These are phyloP conservation scores for Dufourea novaeangliae DNA, from an alignment of 1,140 invertebrate species.

Conservation along the genomic window DNA sequence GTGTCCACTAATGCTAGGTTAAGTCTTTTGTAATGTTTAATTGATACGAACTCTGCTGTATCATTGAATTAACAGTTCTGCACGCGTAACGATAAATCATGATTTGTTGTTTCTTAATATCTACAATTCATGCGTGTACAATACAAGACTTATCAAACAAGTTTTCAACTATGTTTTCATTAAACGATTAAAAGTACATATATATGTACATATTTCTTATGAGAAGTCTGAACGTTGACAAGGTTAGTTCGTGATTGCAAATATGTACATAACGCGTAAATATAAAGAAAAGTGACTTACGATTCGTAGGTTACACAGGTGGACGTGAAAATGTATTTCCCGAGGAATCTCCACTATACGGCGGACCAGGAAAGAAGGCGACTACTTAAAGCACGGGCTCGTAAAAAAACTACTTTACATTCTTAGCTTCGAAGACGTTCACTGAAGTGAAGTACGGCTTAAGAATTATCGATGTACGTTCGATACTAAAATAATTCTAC, in stretches of 20 bases:
- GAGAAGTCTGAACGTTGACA: background rate
- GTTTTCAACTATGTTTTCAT: background rate
- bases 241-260: conserved; percentile 10
- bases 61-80: background rate
- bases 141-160: background rate
- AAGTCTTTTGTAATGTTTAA: background rate
- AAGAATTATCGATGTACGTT: conserved; percentile 14
- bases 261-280: background rate
- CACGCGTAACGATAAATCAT: background rate
- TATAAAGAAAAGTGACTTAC: conserved; percentile 10
- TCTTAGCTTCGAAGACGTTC: background rate
- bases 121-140: background rate
- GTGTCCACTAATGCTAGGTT: background rate
- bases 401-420: conserved; percentile 41
- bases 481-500: background rate
- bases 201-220: background rate
- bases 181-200: too few species aligned
- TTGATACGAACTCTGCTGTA: background rate
- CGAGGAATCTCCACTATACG: background rate
- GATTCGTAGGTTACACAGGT: background rate
- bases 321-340: background rate
- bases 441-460: conserved; percentile 18
- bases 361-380: background rate
- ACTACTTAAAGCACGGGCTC: conserved; percentile 11
- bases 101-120: background rate